Evolutionary conservation across 2,113 vertebrate genomes (phyloP), one percentile per base, ranked within the genome.

Genomic region (Bostrychus sinensis): DNA sequence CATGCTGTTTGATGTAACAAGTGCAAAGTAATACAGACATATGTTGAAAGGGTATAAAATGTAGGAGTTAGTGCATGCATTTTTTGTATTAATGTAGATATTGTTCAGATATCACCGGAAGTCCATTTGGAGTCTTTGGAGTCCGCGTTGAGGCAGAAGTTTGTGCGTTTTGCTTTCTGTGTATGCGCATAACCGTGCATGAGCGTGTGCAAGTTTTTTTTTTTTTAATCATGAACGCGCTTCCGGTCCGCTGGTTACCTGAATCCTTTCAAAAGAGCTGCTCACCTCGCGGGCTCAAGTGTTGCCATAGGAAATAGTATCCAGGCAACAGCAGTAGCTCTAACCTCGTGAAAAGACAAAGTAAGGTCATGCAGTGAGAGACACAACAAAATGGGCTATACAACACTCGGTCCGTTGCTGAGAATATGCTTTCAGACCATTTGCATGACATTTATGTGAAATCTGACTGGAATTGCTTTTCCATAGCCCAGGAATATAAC

Each of bases 221-320:
- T 30, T 63, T 20, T 3, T 22, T 70, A 70, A 23, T 23, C 75
- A 72, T 86, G 54, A 62, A 81, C 45, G 81, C 85, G 67, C 85
- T 86, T 91, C 91, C 80, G 70, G 82, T 80, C 28, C 16, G 77
- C 75, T 71, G 46, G 72, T 75, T 79, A 82, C 79, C 83, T 86
- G 83, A 41, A 73, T 86, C 61, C 61, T 82, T 79, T 81, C 80
- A 83, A 70, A 48, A 48, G 45, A 71, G 68, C 66, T 67, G 67
- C 74, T 84, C 78, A 78, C 89, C 82, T 89, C 62, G 58, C 42
- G 1, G 4, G 72, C 84, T 89, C 81, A 85, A 85, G 81, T 88
- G 90, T 90, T 91, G 90, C 85, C 77, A 90, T 67, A 77, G 87
- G 85, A 91, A 91, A 89, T 82, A 55, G 89, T 91, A 88, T 91